Evolutionary conservation across 1,140 invertebrate species (phyloP), one percentile per base, ranked within the genome.

Genomic region (Ceratina australensis): DNA sequence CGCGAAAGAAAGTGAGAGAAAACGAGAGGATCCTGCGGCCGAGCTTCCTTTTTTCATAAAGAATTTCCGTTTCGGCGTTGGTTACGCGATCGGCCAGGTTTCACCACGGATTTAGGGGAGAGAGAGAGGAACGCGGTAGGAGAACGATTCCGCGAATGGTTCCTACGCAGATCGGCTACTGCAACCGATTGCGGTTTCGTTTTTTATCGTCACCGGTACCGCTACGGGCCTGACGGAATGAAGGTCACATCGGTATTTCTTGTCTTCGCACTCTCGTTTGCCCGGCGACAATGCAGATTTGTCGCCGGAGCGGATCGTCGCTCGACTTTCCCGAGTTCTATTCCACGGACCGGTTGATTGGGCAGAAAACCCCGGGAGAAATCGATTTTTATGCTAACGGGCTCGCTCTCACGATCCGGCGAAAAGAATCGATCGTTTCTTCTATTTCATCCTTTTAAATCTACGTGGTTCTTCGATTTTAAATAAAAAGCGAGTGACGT

Each of bases 221-320:
- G 82, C 71, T 82, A 80, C 68, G 56, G 61, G 63, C 76, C 78
- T 56, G 47, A 78, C 65, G 26, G 65, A 69, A 81, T 49, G 83
- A 84, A 81, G 79, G 72, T 80, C 82, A 42, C 33, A 66, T 57
- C 68, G 73, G 33, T n/a, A 87, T 87, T 88, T 88, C 83, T 87
- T 84, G 82, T 77, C 72, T 49, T 74, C 77, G 78, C 78, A 79
- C 74, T 80, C 82, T 87, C 81, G 56, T 84, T 84, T 82, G 52
- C 20, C 12, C 63, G 50, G 13, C 67, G 76, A 81, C 73, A 56
- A 61, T 72, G 78, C 73, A 71, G 77, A 87, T 79, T 81, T 78
- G 87, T 84, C 79, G 76, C 54, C 79, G 42, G 28, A 16, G 59
- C 57, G 64, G 61, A 57, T 8, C 56, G 72, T 75, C 63, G 72